phyloP scores from a whole-genome alignment of 2,888 invertebrate genomes.

The Drosophila limbata region DNA sequence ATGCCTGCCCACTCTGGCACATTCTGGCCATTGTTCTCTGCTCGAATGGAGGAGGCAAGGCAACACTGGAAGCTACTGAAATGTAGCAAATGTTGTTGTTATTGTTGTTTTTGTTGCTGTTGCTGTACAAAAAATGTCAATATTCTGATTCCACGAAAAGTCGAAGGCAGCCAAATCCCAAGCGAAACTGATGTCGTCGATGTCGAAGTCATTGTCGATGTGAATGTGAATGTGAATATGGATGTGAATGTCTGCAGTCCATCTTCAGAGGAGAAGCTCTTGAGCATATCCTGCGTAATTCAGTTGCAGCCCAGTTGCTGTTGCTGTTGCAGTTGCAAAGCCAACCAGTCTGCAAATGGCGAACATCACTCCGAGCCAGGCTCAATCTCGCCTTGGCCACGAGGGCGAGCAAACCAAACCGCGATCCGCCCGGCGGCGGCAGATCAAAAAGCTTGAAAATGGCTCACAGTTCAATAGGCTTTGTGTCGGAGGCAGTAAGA shows the following conservation, averaged over 20 bases:
- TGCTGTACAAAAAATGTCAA: conserved; percentile 81
- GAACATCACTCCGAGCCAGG: conserved; percentile 60
- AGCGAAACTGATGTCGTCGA: conserved; percentile 58
- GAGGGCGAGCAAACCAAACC: conserved; percentile 57
- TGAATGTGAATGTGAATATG: conserved; percentile 12
- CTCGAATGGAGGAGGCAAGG: conserved; percentile 14
- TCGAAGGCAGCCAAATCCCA: conserved; percentile 52
- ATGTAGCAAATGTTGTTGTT: conserved; percentile 63
- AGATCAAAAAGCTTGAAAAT: conserved; percentile 62
- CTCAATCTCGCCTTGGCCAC: conserved; percentile 65
- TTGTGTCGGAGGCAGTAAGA: conserved; percentile 50
- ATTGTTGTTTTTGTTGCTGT: conserved; percentile 31
- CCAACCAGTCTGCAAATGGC: conserved; percentile 64
- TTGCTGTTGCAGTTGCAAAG: conserved; percentile 38
- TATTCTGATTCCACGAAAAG: conserved; percentile 84
- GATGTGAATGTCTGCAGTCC: conserved; percentile 42
- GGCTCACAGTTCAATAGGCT: conserved; percentile 80
- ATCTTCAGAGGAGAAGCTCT: conserved; percentile 43
- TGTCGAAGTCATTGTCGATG: conserved; percentile 17
- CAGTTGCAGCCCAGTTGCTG: conserved; percentile 62
- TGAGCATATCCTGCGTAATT: conserved; percentile 67
- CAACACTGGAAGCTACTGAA: conserved; percentile 65
- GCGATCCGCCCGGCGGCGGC: conserved; percentile 70
- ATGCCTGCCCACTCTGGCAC: conserved; percentile 78
- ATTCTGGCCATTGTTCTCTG: conserved; percentile 75